Percentiles rank a stretch among this genome's conserved stretches.
These are phyloP conservation scores for Zoanthus gigantus DNA, from an alignment of 92 coral and sea anemone species.

Conservation along the genomic window DNA sequence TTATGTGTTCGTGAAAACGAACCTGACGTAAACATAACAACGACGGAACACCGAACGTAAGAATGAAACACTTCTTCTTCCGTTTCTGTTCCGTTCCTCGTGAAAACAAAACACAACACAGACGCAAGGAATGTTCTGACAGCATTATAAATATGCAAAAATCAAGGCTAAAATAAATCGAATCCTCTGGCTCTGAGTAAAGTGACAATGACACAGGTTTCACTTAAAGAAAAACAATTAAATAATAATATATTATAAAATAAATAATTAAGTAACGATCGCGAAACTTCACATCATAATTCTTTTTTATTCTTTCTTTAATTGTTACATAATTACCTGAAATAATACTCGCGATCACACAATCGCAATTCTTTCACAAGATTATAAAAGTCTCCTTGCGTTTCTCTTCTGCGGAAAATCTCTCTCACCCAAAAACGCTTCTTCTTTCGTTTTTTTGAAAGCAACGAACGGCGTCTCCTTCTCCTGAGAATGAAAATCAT, in stretches of 20 bases:
- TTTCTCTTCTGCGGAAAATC: background rate
- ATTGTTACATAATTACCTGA: background rate
- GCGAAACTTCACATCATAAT: background rate
- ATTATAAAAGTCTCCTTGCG: background rate
- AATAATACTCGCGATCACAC: background rate
- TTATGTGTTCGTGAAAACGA: too few relatives aligned
- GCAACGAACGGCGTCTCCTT: background rate
- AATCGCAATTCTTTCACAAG: conserved; percentile 10
- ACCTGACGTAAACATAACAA: too few relatives aligned
- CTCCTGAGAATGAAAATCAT: background rate
- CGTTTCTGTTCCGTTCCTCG: too few relatives aligned
- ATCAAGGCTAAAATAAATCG: background rate
- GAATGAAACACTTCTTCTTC: too few relatives aligned
- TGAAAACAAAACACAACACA: too few relatives aligned
- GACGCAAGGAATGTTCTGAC: too few relatives aligned
- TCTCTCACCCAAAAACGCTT: conserved; percentile 7
- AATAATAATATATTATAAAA: too few relatives aligned
- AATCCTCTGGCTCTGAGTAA: background rate
- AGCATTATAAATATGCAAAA: too few relatives aligned
- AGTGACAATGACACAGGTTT: background rate
- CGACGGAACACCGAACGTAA: too few relatives aligned
- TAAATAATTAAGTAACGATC: background rate
- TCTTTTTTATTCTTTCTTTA: background rate
- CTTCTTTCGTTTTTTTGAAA: background rate
- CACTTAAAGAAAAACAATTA: too few relatives aligned